These are phyloP conservation scores for Megalonaias nervosa DNA, from an alignment of 1,140 invertebrate species.

Conservation along the genomic window DNA sequence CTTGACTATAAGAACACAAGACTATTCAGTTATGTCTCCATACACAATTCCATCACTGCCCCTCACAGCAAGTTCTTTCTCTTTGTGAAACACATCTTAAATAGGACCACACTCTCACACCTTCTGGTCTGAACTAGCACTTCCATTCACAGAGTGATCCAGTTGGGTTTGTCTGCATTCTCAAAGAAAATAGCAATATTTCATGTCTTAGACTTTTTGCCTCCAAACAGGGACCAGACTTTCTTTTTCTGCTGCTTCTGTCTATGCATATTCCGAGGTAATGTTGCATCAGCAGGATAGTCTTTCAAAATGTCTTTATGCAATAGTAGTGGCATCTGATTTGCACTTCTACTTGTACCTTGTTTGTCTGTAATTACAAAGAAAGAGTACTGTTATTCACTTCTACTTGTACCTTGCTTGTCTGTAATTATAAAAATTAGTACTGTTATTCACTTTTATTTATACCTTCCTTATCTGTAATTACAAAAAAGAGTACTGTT, in stretches of 20 bases:
- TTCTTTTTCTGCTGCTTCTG: constrained; percentile 29
- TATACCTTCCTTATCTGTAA: background rate
- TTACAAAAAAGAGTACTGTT: background rate
- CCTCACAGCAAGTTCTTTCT: too few relatives aligned
- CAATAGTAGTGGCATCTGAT: constrained; percentile 8
- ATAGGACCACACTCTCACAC: too few relatives aligned
- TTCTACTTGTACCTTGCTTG: too few relatives aligned
- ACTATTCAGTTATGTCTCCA: too few relatives aligned
- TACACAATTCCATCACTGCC: too few relatives aligned
- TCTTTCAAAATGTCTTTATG: constrained; percentile 28
- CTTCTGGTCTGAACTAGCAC: too few relatives aligned
- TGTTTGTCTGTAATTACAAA: constrained; percentile 20
- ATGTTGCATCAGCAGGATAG: constrained; percentile 15
- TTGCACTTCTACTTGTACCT: background rate
- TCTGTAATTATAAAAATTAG: background rate
- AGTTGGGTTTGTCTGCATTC: too few relatives aligned
- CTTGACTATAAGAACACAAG: too few relatives aligned
- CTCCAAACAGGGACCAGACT: constrained; percentile 27
- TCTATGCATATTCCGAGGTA: constrained; percentile 25
- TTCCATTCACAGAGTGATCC: too few relatives aligned
- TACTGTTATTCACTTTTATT: background rate
- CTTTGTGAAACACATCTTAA: too few relatives aligned
- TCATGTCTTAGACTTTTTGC: constrained; percentile 36
- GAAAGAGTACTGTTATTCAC: background rate
- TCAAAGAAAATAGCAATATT: background rate